Percentiles rank a stretch among this genome's conserved stretches.
Conservation (phyloP, 2,113 vertebrate genomes). For the Cepphus grylle region DNA sequence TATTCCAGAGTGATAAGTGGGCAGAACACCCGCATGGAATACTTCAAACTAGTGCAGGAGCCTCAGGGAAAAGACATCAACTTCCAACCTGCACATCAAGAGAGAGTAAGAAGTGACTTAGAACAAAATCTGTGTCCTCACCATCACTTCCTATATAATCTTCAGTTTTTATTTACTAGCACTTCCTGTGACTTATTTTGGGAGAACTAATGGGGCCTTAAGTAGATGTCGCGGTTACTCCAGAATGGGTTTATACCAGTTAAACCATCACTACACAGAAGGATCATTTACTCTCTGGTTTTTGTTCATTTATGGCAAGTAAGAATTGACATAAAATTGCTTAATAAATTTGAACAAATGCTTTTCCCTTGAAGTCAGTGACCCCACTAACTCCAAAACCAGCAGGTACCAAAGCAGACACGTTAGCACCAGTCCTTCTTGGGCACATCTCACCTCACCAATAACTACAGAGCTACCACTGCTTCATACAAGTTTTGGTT, state of each 20-base stretch:
- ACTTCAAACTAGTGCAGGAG: background rate
- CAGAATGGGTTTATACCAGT: background rate
- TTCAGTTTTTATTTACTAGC: background rate
- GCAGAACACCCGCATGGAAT: background rate
- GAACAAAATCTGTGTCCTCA: background rate
- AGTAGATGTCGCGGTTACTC: background rate
- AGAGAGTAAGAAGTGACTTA: background rate
- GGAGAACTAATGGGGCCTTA: background rate
- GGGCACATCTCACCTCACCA: background rate
- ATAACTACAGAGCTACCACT: background rate
- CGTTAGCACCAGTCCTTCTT: background rate
- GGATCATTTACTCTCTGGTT: background rate
- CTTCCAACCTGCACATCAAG: background rate
- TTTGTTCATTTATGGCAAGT: background rate
- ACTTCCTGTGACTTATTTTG: background rate
- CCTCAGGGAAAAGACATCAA: background rate
- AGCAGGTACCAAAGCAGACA: background rate
- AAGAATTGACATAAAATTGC: background rate
- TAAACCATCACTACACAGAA: background rate
- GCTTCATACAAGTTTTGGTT: background rate
- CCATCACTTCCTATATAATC: background rate
- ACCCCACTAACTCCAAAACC: background rate
- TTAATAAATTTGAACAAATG: background rate
- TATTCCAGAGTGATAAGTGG: background rate
- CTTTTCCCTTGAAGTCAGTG: background rate